phyloP scores from a whole-genome alignment of 1,140 invertebrate genomes.

The Mamestra configurata region DNA sequence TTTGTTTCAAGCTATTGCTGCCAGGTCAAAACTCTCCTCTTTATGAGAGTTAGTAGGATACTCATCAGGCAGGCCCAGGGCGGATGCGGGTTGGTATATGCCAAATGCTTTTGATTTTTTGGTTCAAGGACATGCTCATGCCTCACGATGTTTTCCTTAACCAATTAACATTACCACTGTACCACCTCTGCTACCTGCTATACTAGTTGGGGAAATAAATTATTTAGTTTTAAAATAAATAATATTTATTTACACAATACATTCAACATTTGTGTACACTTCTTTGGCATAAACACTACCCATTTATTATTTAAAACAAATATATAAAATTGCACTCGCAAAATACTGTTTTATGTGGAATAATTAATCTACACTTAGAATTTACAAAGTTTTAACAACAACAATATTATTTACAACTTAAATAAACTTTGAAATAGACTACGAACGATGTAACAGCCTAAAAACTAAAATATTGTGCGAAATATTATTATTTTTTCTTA shows the following conservation, averaged over 20 bases:
- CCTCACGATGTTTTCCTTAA: too few relatives aligned
- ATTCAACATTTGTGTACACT: slow-evolving; percentile 74
- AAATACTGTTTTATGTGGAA: slow-evolving; percentile 77
- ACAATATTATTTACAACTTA: slow-evolving; percentile 84
- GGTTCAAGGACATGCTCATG: too few relatives aligned
- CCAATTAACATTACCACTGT: too few relatives aligned
- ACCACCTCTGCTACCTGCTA: too few relatives aligned
- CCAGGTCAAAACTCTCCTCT: too few relatives aligned
- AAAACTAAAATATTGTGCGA: slow-evolving; percentile 52
- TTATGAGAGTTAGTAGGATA: too few relatives aligned
- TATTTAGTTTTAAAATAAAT: slow-evolving; percentile 72
- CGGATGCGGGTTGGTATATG: too few relatives aligned
- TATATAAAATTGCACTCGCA: slow-evolving; percentile 81
- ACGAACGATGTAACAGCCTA: slow-evolving; percentile 74
- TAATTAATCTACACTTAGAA: slow-evolving; percentile 63
- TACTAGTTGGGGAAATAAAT: too few relatives aligned
- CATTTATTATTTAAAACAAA: slow-evolving; percentile 67
- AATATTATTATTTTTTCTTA: slow-evolving; percentile 13
- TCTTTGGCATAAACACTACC: slow-evolving; percentile 84
- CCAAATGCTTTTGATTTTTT: too few relatives aligned
- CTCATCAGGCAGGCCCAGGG: too few relatives aligned
- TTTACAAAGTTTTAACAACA: slow-evolving; percentile 70
- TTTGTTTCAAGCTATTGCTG: too few relatives aligned
- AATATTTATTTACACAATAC: slow-evolving; percentile 80
- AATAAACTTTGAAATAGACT: slow-evolving; percentile 69